Base-by-base conservation (phyloP, 2,888 invertebrate species). In the Agriopis marginaria region DNA sequence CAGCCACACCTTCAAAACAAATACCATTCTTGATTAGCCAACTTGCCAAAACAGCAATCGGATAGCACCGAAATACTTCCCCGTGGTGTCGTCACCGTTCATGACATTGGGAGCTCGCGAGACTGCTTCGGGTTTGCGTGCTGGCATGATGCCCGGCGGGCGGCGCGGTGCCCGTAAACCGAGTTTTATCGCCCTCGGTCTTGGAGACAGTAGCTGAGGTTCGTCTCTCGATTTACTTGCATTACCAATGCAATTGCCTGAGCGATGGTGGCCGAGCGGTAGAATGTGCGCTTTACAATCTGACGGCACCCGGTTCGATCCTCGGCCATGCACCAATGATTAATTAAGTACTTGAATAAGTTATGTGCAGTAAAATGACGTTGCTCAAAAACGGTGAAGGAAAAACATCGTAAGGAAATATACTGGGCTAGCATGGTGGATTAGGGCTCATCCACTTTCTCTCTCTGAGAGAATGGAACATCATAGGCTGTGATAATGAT, bases 101-200 rank as follows among this genome's bases (percentile, higher is more conserved):
- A 68, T 73, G 74, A 76, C 76, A 74, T 76, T 76, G 74, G 73
- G 66, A 63, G 45, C 63, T 56, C 63, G 49, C 51, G 68, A 69
- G 74, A 51, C 45, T 45, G 74, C 74, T 66, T 70, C 63, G 68
- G 58, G 12, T 61, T 59, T 66, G 53, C 47, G 56, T 45, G 23
- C 66, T 74, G 76, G 76, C 76, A 71, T 0, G 49, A n/a, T 12
- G 70, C 76, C 76, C 70, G 62, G 51, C 17, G 53, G 49, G 14
- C 50, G 54, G 58, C 59, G 51, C 58, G 56, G 50, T 61, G 68
- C 44, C 71, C 69, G 74, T 74, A 74, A 74, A 71, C 66, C 55
- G 51, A 70, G 56, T 75, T 75, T 71, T 75, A 75, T 68, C 60
- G 56, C 70, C 49, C 14, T 59, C 54, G n/a, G 5, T 14, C 42